These are phyloP conservation scores for Saturnia pavonia DNA, from an alignment of 2,888 invertebrate genomes.

Conservation along the genomic window DNA sequence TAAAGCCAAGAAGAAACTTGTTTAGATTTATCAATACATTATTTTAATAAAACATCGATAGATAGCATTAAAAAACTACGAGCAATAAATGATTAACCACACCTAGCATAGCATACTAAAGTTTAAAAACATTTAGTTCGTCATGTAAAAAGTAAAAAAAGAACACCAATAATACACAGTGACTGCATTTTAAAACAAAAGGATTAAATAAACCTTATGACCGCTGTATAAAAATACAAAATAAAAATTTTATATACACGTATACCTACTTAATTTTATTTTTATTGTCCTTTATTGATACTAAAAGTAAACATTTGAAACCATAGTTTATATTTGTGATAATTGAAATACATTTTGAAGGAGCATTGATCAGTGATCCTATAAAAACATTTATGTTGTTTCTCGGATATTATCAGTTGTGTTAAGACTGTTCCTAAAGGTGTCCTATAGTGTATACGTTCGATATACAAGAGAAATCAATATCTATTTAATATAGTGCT, in stretches of 20 bases:
- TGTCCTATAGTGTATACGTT: background rate
- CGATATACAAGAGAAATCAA: no score
- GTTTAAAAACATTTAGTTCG: no score
- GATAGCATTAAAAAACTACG: no score
- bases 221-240: background rate
- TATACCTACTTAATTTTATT: conserved; percentile 4
- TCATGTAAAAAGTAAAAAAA: no score
- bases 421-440: background rate
- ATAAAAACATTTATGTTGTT: background rate
- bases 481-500: no score
- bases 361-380: background rate
- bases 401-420: background rate
- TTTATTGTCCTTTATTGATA: conserved; percentile 33
- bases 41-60: no score
- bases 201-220: background rate
- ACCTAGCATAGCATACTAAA: no score
- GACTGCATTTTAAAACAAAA: no score
- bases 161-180: no score
- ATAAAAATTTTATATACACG: background rate
- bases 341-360: conserved; percentile 31
- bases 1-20: no score
- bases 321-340: conserved; percentile 34
- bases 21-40: no score
- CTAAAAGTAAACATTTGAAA: conserved; percentile 32
- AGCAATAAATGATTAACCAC: no score